Evolutionary conservation across 1,140 invertebrate species (phyloP).

Genomic region (Globodera ellingtonae): DNA sequence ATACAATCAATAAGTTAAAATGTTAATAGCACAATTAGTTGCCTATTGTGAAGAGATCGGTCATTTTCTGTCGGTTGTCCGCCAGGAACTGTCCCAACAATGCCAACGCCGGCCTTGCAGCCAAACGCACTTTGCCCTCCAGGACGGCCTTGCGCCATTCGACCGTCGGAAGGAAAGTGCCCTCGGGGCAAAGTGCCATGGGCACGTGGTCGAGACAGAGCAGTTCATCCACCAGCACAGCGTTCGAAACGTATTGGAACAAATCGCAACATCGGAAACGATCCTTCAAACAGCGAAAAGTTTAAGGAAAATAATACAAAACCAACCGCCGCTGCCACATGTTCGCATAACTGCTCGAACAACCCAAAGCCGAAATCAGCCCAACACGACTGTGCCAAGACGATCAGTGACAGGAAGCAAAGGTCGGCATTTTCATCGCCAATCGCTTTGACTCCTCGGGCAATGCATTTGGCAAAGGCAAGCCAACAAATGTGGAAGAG

Average conservation of each 20-base stretch:
- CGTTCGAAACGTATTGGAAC: slow-evolving; percentile 4
- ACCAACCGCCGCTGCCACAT: slow-evolving; percentile 11
- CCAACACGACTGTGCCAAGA: slow-evolving; percentile 26
- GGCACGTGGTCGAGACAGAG: slow-evolving; percentile 15
- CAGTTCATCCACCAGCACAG: slow-evolving; percentile 19
- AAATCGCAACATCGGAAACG: slow-evolving; percentile 19
- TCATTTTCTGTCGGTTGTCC: slow-evolving; percentile 2
- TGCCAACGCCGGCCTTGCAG: neutral
- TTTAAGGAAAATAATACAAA: neutral
- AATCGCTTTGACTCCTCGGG: neutral
- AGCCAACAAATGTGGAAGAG: slow-evolving; percentile 29
- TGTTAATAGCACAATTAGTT: too few species aligned
- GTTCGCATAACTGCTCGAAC: slow-evolving; percentile 24
- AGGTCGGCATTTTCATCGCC: neutral
- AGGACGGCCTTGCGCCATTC: neutral
- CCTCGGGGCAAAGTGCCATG: slow-evolving; percentile 7
- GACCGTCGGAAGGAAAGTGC: neutral
- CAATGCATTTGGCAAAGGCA: neutral
- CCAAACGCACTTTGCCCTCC: slow-evolving; percentile 4
- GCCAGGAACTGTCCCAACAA: neutral
- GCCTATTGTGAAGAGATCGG: neutral
- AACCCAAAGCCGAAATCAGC: slow-evolving; percentile 23
- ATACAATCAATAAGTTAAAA: too few species aligned
- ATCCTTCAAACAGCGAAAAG: neutral
- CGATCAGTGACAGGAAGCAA: slow-evolving; percentile 16